Evolutionary conservation across 2,797 vertebrate genomes (phyloP), one percentile per base, ranked within the genome.

Genomic region (Sphenopsis melanotis): DNA sequence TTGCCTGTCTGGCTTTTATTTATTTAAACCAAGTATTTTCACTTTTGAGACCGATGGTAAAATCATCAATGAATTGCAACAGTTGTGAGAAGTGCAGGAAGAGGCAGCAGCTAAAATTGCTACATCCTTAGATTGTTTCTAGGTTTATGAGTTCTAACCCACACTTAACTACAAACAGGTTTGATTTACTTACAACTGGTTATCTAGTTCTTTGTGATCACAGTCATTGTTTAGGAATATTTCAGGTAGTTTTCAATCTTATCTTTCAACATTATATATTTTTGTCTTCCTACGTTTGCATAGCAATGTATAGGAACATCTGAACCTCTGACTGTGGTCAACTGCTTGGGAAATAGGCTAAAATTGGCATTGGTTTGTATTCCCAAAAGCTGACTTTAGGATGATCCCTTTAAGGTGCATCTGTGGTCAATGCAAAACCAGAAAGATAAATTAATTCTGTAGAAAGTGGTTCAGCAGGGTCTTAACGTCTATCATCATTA

Each of bases 21-120:
- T 80, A 77, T 93, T 91, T 94, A 86, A 87, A 75, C 17, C 14
- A 85, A 90, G 27, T 78, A 76, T 88, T 88, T 91, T 80, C 85
- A 49, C 15, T 85, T 83, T 91, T 64, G 39, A 68, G 50, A 21
- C 85, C 83, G 87, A 88, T 90, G 83, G 83, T 47, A 86, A 83
- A 96, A 78, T 81, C 61, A 84, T 94, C 91, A 95, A 86, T 95
- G 90, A 88, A 86, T 64, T 78, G 39, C 72, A 86, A 23, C n/a
- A 34, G 47, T 83, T 91, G 20, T 65, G 50, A 68, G 69, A 77
- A 90, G 46, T 37, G 32, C 59, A 63, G 36, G 37, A 60, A 91
- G 74, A 96, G 65, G 65, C 0, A 17, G 61, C 50, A 81, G 37
- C 52, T 90, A 90, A 87, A 94, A 87, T 70, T 78, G 34, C 21